Evolutionary conservation across 2,888 invertebrate genomes (phyloP).

Genomic region (Copidosoma aretas): DNA sequence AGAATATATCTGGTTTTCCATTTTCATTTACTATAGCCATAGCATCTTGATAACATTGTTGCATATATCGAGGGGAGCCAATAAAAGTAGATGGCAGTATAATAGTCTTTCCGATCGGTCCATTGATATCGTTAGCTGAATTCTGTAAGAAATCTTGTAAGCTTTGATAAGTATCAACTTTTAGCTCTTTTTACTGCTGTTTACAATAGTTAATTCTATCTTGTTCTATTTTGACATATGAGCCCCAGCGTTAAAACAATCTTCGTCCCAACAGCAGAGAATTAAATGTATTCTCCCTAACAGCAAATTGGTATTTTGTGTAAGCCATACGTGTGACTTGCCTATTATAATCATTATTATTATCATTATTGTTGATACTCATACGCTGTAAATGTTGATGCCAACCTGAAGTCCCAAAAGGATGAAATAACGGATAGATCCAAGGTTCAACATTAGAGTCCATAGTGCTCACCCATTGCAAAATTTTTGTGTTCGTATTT

Average conservation of each 20-base stretch:
- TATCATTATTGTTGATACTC: constrained; percentile 16
- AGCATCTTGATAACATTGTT: constrained; percentile 51
- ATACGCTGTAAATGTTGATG: no score
- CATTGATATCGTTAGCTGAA: constrained; percentile 40
- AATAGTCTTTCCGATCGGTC: constrained; percentile 50
- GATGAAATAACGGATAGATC: no score
- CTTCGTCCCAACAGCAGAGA: constrained; percentile 25
- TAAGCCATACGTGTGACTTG: constrained; percentile 8
- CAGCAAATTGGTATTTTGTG: constrained; percentile 8
- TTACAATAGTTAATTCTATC: constrained; percentile 38
- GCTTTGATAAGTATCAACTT: constrained; percentile 43
- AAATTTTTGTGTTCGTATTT: constrained; percentile 34
- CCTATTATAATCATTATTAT: neutral
- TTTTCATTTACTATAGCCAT: constrained; percentile 36
- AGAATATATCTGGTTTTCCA: constrained; percentile 21
- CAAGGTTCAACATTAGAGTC: no score
- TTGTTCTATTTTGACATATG: constrained; percentile 48
- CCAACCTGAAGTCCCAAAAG: no score
- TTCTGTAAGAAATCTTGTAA: constrained; percentile 48
- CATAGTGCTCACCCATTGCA: constrained; percentile 35
- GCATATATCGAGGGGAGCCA: constrained; percentile 54
- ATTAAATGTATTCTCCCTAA: constrained; percentile 16
- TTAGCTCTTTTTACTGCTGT: constrained; percentile 36
- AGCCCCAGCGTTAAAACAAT: constrained; percentile 38
- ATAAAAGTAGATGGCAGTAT: constrained; percentile 55